phyloP scores from a whole-genome alignment of 2,113 vertebrate species.

The Corapipo altera region DNA sequence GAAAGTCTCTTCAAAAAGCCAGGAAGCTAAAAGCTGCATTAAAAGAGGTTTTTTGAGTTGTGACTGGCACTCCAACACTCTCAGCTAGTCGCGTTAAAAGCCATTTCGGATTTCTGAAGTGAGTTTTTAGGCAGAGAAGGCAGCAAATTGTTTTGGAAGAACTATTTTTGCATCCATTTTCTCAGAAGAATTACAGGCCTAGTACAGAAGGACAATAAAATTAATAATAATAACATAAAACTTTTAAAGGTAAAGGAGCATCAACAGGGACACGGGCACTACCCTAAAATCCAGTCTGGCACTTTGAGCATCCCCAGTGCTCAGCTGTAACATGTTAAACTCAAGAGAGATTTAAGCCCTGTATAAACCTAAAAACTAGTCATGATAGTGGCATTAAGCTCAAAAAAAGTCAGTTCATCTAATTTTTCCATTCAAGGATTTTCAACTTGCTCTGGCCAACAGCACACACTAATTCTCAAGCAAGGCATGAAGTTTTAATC shows the following conservation, averaged over 20 bases:
- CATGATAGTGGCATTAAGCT: neutral
- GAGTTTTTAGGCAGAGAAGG: neutral
- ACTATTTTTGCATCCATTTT: neutral
- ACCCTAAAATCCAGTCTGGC: neutral
- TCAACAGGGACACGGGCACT: neutral
- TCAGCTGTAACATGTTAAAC: neutral
- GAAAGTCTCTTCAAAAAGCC: neutral
- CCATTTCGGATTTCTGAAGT: neutral
- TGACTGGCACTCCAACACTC: neutral
- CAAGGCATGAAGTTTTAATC: neutral
- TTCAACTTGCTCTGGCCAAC: neutral
- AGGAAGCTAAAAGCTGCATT: neutral
- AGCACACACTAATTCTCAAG: neutral
- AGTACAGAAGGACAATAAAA: neutral
- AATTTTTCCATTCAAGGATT: neutral
- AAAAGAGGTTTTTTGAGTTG: neutral
- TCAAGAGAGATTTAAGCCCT: neutral
- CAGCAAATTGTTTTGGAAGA: neutral
- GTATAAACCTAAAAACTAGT: neutral
- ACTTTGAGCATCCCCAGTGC: neutral
- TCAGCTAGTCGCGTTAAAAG: neutral
- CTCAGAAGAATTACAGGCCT: neutral
- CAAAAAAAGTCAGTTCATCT: neutral
- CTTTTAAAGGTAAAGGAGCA: neutral
- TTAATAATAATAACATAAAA: neutral